These are phyloP conservation scores for Empis livida DNA, from an alignment of 2,888 invertebrate species.

Conservation along the genomic window DNA sequence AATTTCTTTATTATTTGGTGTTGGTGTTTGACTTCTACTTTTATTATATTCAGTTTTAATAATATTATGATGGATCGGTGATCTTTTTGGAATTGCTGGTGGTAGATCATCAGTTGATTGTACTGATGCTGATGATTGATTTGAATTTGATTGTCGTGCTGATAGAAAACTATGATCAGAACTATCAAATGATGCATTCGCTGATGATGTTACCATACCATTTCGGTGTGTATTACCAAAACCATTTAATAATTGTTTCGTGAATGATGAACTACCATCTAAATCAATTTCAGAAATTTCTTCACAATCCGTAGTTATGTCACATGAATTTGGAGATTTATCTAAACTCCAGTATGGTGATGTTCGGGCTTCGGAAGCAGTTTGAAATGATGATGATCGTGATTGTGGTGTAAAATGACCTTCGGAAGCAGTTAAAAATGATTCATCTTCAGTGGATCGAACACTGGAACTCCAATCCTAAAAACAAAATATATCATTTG, in stretches of 20 bases:
- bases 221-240: slow-evolving; percentile 9
- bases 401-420: slow-evolving; percentile 50
- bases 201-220: slow-evolving; percentile 22
- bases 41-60: not conserved
- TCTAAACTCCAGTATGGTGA: slow-evolving; percentile 44
- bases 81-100: no score
- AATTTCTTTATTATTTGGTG: not conserved
- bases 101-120: not conserved
- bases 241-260: slow-evolving; percentile 21
- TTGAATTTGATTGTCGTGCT: slow-evolving; percentile 19
- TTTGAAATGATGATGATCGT: slow-evolving; percentile 53
- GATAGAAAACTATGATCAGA: slow-evolving; percentile 32
- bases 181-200: slow-evolving; percentile 31
- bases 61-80: not conserved
- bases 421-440: slow-evolving; percentile 55
- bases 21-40: not conserved
- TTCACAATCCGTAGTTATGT: slow-evolving; percentile 27
- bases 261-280: slow-evolving; percentile 15
- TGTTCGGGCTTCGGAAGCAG: slow-evolving; percentile 51
- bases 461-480: slow-evolving; percentile 34
- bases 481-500: slow-evolving; percentile 4
- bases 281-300: slow-evolving; percentile 9
- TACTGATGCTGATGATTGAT: slow-evolving; percentile 4
- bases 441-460: slow-evolving; percentile 44
- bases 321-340: slow-evolving; percentile 33